Conservation (phyloP, 2,797 vertebrate genomes). For the Ambastaia sidthimunki region DNA sequence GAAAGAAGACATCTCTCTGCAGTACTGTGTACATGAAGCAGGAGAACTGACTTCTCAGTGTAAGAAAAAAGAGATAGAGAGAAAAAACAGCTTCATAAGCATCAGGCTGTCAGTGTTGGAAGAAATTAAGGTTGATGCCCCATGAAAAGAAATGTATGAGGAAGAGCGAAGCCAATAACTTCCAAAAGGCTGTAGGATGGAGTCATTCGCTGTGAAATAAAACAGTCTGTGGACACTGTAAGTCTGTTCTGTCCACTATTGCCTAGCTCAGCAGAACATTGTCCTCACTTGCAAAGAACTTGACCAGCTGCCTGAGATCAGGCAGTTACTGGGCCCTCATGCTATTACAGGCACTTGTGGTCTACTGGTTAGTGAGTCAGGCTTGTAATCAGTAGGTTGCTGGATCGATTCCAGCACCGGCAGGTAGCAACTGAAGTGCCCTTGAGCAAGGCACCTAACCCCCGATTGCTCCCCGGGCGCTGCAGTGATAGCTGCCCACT, state of each 20-base stretch:
- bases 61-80: constrained; percentile 52
- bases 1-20: constrained; percentile 54
- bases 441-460: too few species aligned
- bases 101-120: constrained; percentile 64
- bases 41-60: constrained; percentile 48
- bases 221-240: constrained; percentile 66
- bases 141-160: constrained; percentile 69
- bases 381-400: too few species aligned
- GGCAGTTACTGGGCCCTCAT: constrained; percentile 10
- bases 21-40: constrained; percentile 50
- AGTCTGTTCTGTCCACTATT: constrained; percentile 53
- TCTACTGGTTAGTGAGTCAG: too few species aligned
- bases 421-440: too few species aligned
- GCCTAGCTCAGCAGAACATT: constrained; percentile 51
- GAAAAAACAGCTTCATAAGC: constrained; percentile 61
- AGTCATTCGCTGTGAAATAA: constrained; percentile 70
- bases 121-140: constrained; percentile 73
- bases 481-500: too few species aligned
- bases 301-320: constrained; percentile 57
- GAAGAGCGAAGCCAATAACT: constrained; percentile 64
- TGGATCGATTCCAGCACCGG: too few species aligned
- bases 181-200: constrained; percentile 65
- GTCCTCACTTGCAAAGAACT: constrained; percentile 33
- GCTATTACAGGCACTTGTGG: constrained; percentile 23
- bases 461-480: too few species aligned